These are phyloP conservation scores for Ptychoptera albimana DNA, from an alignment of 2,888 invertebrate genomes.

Conservation along the genomic window DNA sequence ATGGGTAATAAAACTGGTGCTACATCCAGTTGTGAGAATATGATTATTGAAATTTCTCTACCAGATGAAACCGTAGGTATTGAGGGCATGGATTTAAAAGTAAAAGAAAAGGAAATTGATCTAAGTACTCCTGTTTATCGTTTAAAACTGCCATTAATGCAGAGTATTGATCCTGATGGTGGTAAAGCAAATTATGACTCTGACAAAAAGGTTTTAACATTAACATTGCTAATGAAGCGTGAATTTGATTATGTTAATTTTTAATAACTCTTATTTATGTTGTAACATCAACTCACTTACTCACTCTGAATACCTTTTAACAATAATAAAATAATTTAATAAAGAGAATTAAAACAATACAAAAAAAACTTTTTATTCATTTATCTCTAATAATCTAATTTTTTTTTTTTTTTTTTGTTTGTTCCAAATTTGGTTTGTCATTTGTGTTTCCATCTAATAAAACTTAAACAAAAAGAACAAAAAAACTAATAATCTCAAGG, in stretches of 20 bases:
- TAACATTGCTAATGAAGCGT: slow-evolving; percentile 57
- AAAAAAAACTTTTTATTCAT: too few species aligned
- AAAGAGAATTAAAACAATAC: too few species aligned
- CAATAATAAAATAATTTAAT: too few species aligned
- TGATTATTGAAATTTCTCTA: slow-evolving; percentile 60
- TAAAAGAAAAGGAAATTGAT: slow-evolving; percentile 42
- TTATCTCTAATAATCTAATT: too few species aligned
- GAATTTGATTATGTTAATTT: slow-evolving; percentile 82
- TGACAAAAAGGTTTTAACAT: slow-evolving; percentile 43
- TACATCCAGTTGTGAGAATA: slow-evolving; percentile 74
- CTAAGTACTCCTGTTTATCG: slow-evolving; percentile 47
- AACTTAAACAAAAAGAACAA: too few species aligned
- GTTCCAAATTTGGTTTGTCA: too few species aligned
- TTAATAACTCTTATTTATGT: too few species aligned
- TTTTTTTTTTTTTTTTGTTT: too few species aligned
- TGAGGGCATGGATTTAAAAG: slow-evolving; percentile 58
- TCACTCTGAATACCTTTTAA: too few species aligned
- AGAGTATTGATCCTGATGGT: slow-evolving; percentile 63
- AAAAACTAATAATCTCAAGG: too few species aligned
- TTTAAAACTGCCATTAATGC: slow-evolving; percentile 61
- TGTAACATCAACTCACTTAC: too few species aligned
- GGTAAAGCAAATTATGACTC: slow-evolving; percentile 69
- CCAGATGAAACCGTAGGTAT: slow-evolving; percentile 49
- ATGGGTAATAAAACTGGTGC: slow-evolving; percentile 65
- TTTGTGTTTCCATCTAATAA: too few species aligned